Base-by-base conservation (phyloP, 2,113 vertebrate genomes). In the Chaenogobius annularis region DNA sequence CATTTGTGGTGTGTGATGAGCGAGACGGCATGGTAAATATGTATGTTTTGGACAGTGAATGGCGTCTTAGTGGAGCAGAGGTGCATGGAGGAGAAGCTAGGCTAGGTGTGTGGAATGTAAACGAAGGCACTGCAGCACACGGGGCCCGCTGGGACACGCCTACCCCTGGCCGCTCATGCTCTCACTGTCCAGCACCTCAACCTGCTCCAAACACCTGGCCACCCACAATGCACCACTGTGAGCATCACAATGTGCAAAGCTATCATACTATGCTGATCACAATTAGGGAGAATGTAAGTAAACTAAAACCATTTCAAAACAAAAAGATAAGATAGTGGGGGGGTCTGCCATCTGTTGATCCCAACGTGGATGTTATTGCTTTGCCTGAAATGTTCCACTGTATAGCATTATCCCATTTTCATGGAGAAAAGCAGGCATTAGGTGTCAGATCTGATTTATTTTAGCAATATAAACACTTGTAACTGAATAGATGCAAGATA, bases 91-190 rank as follows among this genome's bases (percentile, higher is more conserved):
- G 79, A 61, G 74, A 87, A 76, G 77, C 85, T 81, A 70, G 66
- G 76, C 67, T 37, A 70, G 80, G 71, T 70, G 83, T 69, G 83
- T 81, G 83, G 89, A 91, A 90, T 90, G 85, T 85, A 88, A 92
- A 92, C 86, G 78, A 61, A 90, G 73, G 83, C 80, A 86, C 83
- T 89, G 92, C 85, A 89, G 83, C 84, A 86, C 79, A 78, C 72
- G 66, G 43, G 71, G 75, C 65, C 77, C 43, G n/a, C 17, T 23
- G 82, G 78, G 79, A 78, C 69, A 46, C 68, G 20, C 44, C 64
- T 37, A 17, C 46, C 55, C n/a, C 26, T 22, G 8, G 13, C 71
- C 7, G 43, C 61, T 10, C 48, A 13, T 37, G 23, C 14, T 56
- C 35, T 6, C 35, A 22, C 37, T 56, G 19, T 17, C 61, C 13